phyloP scores from a whole-genome alignment of 2,113 vertebrate genomes.

The Okapia johnstoni region DNA sequence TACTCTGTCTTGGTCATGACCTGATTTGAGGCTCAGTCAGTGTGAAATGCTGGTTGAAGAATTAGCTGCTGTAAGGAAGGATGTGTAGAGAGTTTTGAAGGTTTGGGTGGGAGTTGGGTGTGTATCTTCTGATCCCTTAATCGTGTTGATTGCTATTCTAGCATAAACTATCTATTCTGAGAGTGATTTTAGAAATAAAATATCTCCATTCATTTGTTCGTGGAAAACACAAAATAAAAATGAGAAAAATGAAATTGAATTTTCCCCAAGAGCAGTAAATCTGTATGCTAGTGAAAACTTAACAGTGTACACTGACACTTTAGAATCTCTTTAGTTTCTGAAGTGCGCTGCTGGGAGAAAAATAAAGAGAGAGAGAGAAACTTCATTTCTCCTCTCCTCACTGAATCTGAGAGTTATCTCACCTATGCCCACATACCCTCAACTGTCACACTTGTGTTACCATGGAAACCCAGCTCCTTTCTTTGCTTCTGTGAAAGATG shows the following conservation, averaged over 20 bases:
- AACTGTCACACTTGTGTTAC: constrained; percentile 54
- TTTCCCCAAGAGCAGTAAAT: not conserved
- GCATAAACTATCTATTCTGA: not conserved
- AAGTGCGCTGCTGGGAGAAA: not conserved
- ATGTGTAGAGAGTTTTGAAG: not conserved
- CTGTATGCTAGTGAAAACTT: not conserved
- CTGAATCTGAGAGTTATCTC: constrained; percentile 42
- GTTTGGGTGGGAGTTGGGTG: not conserved
- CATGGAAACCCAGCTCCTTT: constrained; percentile 60
- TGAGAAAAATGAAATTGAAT: constrained; percentile 26
- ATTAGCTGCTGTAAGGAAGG: not conserved
- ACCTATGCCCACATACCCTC: constrained; percentile 46
- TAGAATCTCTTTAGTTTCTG: not conserved
- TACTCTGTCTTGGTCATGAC: not conserved
- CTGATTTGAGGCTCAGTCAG: not conserved
- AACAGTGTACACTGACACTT: not conserved
- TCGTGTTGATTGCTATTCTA: not conserved
- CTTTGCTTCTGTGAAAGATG: constrained; percentile 31
- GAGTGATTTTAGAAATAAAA: constrained; percentile 17
- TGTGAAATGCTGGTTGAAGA: not conserved
- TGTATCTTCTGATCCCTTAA: not conserved
- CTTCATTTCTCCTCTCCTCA: constrained; percentile 54
- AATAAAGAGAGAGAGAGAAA: not conserved
- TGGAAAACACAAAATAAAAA: constrained; percentile 17
- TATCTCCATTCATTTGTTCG: not conserved